These are phyloP conservation scores for Cydia pomonella DNA, from an alignment of 1,140 invertebrate genomes.

Conservation along the genomic window DNA sequence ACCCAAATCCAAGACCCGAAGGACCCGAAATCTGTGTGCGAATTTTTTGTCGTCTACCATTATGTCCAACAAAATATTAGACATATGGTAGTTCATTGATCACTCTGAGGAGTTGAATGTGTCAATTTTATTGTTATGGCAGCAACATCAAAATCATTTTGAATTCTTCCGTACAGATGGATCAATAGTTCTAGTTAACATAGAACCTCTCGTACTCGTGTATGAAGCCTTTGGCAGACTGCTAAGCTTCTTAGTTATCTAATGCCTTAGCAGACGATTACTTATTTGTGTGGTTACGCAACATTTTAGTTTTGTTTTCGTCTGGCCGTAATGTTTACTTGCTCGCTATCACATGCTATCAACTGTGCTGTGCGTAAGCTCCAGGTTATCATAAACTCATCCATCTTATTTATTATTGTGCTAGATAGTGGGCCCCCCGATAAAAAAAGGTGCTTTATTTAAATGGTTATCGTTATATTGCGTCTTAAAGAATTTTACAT, in stretches of 20 bases:
- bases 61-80: too few species aligned
- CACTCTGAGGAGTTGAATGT: too few species aligned
- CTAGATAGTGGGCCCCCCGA: slow-evolving; percentile 1
- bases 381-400: slow-evolving; percentile 45
- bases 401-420: slow-evolving; percentile 31
- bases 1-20: too few species aligned
- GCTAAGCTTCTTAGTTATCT: slow-evolving; percentile 6
- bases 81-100: too few species aligned
- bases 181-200: neutral
- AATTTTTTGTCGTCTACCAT: too few species aligned
- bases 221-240: slow-evolving; percentile 18
- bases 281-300: slow-evolving; percentile 37
- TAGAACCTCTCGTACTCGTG: neutral
- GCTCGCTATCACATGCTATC: slow-evolving; percentile 38
- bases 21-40: too few species aligned
- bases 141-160: too few species aligned
- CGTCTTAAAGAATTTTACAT: neutral
- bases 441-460: slow-evolving; percentile 4
- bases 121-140: too few species aligned
- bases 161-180: neutral
- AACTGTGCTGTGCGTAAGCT: slow-evolving; percentile 38
- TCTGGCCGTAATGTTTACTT: slow-evolving; percentile 38
- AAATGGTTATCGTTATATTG: neutral
- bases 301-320: slow-evolving; percentile 37
- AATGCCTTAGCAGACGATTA: slow-evolving; percentile 24